Evolutionary conservation across 2,888 invertebrate species (phyloP), one percentile per base, ranked within the genome.

Genomic region (Nesidiocoris tenuis): DNA sequence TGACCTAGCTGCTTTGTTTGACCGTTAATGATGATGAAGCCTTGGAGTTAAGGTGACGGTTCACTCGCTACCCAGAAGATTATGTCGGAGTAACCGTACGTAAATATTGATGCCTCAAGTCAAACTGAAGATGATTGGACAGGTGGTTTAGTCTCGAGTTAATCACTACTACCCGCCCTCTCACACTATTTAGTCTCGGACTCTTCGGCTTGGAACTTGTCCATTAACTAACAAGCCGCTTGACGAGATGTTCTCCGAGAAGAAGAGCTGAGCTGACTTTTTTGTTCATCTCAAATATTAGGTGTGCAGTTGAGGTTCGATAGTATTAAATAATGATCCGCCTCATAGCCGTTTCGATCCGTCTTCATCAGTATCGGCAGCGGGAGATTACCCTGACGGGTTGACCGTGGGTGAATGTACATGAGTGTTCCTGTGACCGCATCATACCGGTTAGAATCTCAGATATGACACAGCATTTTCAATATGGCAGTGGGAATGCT

Each of bases 11-110:
- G n/a, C 59, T 59, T 39, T n/a, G 59, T 70, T 70, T 59, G 25
- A 57, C 23, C 57, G 23, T 70, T 61, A 70, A 61, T 59, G 70
- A 61, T 70, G 59, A 70, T 70, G 70, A 22, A 70, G 61, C 24
- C 70, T 59, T 7, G 12, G 12, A n/a, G 70, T 57, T 70, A 59
- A 70, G 59, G 61, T 70, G 70, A 70, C 70, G 70, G 23, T 57
- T 59, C 70, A 59, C 70, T 70, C 70, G 70, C 70, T 70, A 70
- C 70, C 39, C 70, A 23, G 70, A 59, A 17, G 70, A 59, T 70
- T 70, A 59, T 24, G 70, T 59, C 23, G 70, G 59, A 57, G 23
- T 23, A 55, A 67, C 39, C 39, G 39, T 39, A 39, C 70, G 70
- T 70, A 70, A 70, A 70, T 70, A 70, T 70, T 70, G 70, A 70